These are phyloP conservation scores for Electrona antarctica DNA, from an alignment of 2,113 vertebrate species.

Conservation along the genomic window DNA sequence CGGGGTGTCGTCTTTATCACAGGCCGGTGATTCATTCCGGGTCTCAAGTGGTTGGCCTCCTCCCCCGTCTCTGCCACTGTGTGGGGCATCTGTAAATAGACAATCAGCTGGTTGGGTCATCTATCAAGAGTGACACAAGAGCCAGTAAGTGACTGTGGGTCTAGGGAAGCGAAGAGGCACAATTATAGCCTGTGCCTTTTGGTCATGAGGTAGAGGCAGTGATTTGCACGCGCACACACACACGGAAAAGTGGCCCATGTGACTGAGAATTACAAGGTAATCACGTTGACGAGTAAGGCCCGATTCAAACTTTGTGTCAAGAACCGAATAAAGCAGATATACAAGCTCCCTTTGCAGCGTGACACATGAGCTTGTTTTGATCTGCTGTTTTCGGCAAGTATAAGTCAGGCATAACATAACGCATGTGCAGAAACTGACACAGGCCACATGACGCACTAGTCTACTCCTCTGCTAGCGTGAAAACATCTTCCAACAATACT, in stretches of 20 bases:
- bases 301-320: no score
- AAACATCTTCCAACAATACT: constrained; percentile 43
- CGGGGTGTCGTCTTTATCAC: constrained; percentile 2
- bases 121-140: background rate
- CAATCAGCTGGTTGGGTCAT: constrained; percentile 26
- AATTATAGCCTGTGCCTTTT: constrained; percentile 17
- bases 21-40: constrained; percentile 1
- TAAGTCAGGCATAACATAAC: background rate
- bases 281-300: constrained; percentile 17
- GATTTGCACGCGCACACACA: constrained; percentile 5
- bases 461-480: constrained; percentile 16
- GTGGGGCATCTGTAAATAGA: constrained; percentile 21
- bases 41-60: constrained; percentile 2
- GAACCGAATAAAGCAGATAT: no score
- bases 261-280: constrained; percentile 18
- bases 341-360: no score
- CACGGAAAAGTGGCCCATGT: background rate
- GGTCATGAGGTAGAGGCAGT: constrained; percentile 32
- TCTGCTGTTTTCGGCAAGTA: no score
- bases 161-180: background rate
- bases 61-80: background rate
- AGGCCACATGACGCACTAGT: constrained; percentile 36
- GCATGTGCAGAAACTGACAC: constrained; percentile 43
- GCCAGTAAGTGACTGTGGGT: constrained; percentile 1
- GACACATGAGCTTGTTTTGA: no score